phyloP scores from a whole-genome alignment of 2,113 vertebrate genomes.

The Anthoscopus minutus region DNA sequence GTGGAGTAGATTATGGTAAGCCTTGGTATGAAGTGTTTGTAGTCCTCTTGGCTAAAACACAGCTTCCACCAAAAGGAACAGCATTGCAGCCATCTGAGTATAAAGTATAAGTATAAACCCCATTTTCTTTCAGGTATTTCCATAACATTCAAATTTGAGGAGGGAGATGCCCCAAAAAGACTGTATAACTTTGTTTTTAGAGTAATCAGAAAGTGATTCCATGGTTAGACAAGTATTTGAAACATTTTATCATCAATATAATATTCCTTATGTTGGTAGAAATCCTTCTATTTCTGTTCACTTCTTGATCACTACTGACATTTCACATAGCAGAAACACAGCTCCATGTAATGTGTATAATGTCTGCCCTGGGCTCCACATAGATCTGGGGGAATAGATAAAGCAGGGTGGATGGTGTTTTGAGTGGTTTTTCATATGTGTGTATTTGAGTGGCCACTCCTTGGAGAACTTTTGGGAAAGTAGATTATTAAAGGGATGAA shows the following conservation, averaged over 20 bases:
- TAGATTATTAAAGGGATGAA: background rate
- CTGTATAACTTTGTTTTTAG: background rate
- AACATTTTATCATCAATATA: background rate
- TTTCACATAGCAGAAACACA: background rate
- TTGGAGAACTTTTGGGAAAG: background rate
- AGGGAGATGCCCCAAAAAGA: background rate
- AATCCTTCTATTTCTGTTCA: background rate
- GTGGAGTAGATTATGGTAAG: background rate
- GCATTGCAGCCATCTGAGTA: background rate
- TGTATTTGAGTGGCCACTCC: background rate
- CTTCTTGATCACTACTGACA: background rate
- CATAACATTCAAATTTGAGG: background rate
- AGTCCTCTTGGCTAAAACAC: background rate
- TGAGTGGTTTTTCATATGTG: background rate
- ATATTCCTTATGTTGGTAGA: background rate
- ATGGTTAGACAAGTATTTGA: background rate
- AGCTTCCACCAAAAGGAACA: background rate
- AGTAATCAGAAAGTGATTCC: background rate
- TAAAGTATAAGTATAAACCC: accelerated
- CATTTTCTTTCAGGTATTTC: background rate
- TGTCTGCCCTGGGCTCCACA: background rate
- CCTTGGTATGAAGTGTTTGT: background rate
- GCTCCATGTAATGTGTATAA: background rate
- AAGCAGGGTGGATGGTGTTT: background rate
- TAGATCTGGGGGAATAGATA: background rate